phyloP scores from a whole-genome alignment of 1,140 invertebrate genomes.

The Aricia agestis region DNA sequence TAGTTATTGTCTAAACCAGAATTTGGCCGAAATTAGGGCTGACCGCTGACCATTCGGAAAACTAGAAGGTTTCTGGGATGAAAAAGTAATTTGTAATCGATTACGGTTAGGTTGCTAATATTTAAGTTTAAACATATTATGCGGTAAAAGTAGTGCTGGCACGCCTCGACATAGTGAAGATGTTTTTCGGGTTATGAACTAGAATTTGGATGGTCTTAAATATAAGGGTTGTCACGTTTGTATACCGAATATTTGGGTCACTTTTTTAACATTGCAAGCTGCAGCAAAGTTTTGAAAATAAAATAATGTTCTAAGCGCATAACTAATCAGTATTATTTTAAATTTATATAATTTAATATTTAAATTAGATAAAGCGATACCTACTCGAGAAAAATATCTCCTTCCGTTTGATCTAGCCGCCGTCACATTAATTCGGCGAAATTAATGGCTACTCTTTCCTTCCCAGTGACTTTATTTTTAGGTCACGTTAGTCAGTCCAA shows the following conservation, averaged over 20 bases:
- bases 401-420: slow-evolving; percentile 7
- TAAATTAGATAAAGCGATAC: background rate
- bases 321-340: too few species aligned
- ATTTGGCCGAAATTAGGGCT: slow-evolving; percentile 39
- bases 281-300: too few species aligned
- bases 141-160: too few species aligned
- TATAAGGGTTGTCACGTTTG: too few species aligned
- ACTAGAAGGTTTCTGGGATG: background rate
- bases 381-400: background rate
- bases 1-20: slow-evolving; percentile 48
- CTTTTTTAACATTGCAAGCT: too few species aligned
- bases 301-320: too few species aligned
- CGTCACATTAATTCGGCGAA: background rate
- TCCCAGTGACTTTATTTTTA: background rate
- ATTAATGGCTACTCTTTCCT: slow-evolving; percentile 5
- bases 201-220: too few species aligned
- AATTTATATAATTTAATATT: background rate
- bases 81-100: background rate
- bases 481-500: background rate
- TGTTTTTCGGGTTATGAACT: too few species aligned
- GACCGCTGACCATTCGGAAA: slow-evolving; percentile 26
- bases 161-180: too few species aligned
- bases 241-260: too few species aligned
- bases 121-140: too few species aligned
- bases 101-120: background rate